phyloP scores from a whole-genome alignment of 2,797 vertebrate genomes.

The Mormyrus proboscirostris region DNA sequence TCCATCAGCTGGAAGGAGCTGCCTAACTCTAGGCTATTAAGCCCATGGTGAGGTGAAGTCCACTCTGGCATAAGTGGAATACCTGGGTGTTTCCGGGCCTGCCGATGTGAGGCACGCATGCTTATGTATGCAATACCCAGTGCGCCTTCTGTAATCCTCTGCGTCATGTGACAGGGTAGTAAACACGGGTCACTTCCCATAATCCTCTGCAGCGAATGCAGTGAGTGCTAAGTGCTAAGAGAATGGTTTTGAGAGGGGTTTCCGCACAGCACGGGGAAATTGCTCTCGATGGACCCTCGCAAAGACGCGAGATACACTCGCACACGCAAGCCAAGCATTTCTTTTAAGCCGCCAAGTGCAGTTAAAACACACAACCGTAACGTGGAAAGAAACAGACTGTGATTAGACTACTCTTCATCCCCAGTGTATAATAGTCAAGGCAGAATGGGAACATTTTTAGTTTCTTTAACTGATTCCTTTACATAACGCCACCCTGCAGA shows the following conservation, averaged over 20 bases:
- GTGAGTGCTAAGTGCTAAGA: not conserved
- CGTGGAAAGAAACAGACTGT: not conserved
- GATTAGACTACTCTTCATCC: not conserved
- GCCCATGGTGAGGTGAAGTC: not conserved
- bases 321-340: not conserved
- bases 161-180: not conserved
- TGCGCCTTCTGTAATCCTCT: not conserved
- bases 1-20: not conserved
- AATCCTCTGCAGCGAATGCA: not conserved
- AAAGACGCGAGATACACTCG: not conserved
- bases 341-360: not conserved
- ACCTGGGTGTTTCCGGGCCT: not conserved
- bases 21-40: not conserved
- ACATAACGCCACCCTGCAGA: not conserved
- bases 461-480: not conserved
- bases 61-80: not conserved
- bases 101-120: not conserved
- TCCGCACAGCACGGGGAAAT: not conserved
- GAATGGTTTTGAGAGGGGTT: not conserved
- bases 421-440: not conserved
- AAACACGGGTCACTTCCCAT: not conserved
- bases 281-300: not conserved
- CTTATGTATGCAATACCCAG: not conserved
- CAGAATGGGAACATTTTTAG: not conserved
- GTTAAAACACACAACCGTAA: not conserved